Percentiles rank a stretch among this genome's conserved stretches.
These are phyloP conservation scores for Parapristionchus giblindavisi DNA, from an alignment of 2,888 invertebrate species.

Conservation along the genomic window DNA sequence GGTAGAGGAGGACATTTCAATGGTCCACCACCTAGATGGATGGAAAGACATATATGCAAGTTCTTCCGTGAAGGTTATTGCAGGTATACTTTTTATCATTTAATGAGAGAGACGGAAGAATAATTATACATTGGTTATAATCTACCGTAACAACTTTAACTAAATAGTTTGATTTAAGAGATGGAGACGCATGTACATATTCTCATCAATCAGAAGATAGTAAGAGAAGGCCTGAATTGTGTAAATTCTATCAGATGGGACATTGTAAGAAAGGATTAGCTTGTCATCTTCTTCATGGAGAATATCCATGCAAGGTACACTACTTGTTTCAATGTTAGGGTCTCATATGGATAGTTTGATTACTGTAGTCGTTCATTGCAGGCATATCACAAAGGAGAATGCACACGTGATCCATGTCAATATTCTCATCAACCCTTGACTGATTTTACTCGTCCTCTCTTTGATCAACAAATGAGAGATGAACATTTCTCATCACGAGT, in stretches of 20 bases:
- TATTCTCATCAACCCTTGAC: constrained; percentile 67
- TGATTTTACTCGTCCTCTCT: constrained; percentile 64
- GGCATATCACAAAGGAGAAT: constrained; percentile 65
- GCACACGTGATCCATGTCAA: constrained; percentile 62
- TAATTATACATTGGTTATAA: not conserved
- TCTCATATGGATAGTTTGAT: not conserved
- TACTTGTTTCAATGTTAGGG: not conserved
- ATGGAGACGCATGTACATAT: constrained; percentile 66
- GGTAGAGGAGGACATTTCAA: constrained; percentile 29
- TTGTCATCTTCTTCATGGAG: constrained; percentile 66
- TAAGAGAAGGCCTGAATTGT: constrained; percentile 62
- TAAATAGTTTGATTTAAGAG: constrained; percentile 45
- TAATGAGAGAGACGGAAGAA: not conserved
- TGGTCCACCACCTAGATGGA: not conserved
- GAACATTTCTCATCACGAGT: constrained; percentile 38
- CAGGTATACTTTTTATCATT: constrained; percentile 7
- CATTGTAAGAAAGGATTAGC: constrained; percentile 66
- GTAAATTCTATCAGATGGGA: constrained; percentile 67
- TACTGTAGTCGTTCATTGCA: not conserved
- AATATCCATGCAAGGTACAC: constrained; percentile 63
- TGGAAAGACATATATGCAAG: constrained; percentile 66
- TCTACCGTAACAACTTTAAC: not conserved
- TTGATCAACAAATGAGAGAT: constrained; percentile 58
- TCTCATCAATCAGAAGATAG: constrained; percentile 67
- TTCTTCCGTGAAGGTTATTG: constrained; percentile 70